These are phyloP conservation scores for Eubucco bourcierii DNA, from an alignment of 2,113 vertebrate genomes.

Conservation along the genomic window DNA sequence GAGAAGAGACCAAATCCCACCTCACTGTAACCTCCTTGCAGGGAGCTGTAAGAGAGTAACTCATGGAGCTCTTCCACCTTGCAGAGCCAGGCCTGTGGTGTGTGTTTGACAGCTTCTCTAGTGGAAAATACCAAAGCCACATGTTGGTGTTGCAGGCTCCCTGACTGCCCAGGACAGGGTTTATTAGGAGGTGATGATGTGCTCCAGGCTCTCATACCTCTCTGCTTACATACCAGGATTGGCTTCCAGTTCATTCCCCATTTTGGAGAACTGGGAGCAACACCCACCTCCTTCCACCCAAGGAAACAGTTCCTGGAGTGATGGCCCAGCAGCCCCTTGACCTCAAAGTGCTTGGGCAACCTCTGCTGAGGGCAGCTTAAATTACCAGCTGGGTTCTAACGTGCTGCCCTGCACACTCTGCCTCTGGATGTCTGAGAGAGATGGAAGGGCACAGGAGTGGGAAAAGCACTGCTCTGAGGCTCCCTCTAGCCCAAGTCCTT, in stretches of 20 bases:
- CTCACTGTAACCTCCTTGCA: too few relatives aligned
- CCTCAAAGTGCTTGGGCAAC: not conserved
- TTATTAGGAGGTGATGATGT: conserved; percentile 38
- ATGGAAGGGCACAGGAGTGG: rapidly evolving
- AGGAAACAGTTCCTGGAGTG: not conserved
- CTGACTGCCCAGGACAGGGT: not conserved
- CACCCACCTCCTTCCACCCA: not conserved
- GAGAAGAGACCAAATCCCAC: too few relatives aligned
- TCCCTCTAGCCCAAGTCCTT: not conserved
- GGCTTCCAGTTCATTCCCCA: conserved; percentile 3
- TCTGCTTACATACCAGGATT: not conserved
- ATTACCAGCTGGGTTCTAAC: not conserved
- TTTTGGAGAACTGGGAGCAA: conserved; percentile 17
- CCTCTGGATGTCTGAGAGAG: not conserved
- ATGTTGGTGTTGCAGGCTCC: not conserved
- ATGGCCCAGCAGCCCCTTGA: not conserved
- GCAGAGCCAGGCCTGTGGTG: not conserved
- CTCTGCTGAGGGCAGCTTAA: not conserved
- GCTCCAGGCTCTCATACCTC: not conserved
- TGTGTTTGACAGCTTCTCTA: not conserved
- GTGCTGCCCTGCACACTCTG: not conserved
- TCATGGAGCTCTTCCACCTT: not conserved
- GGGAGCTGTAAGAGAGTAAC: not conserved
- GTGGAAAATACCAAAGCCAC: conserved; percentile 48
- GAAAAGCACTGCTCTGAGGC: not conserved